Evolutionary conservation across 2,888 invertebrate genomes (phyloP), one percentile per base, ranked within the genome.

Genomic region (Nasonia oneida): DNA sequence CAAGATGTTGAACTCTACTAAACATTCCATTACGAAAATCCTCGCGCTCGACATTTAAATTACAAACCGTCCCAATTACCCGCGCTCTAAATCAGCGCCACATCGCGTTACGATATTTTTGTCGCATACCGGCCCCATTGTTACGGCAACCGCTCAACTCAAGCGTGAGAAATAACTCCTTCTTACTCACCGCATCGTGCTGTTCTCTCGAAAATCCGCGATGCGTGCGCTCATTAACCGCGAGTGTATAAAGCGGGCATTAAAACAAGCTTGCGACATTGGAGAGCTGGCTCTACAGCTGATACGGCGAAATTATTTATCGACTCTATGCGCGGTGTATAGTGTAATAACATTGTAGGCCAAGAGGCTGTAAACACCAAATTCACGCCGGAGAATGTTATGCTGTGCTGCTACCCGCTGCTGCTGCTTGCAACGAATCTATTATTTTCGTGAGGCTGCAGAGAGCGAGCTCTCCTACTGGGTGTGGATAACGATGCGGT

Each of bases 231-330:
- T 84, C 84, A 76, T 84, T 84, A 81, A 74, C 29, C 64, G 18
- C 71, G 39, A 73, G 39, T 42, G 18, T 39, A 64, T 53, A 53
- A 53, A 53, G 53, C 18, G 0, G 18, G 53, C 6, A 53, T 53
- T 53, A 53, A 53, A 53, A 53, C 23, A 64, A 8, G 39, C 81
- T 53, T 70, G 81, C 73, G 10, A 61, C 81, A 53, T 53, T 53
- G 50, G 23, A 77, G 77, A 53, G n/a, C 23, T 10, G 53, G 29
- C 10, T 39, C 14, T 18, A 37, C 37, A 47, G n/a, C 53, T 53
- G 50, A 74, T 18, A 74, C 85, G 81, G 81, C 74, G 67, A 85
- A 82, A 85, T 85, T 85, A 82, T 85, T 85, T 85, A 85, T 82
- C 78, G 47, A n/a, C 47, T 42, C 47, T 29, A 23, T 33, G 23